A percentile compares a stretch with the other conserved stretches of the same genome.
phyloP scores from a whole-genome alignment of 2,797 vertebrate genomes.

The Dendrocincla fuliginosa region DNA sequence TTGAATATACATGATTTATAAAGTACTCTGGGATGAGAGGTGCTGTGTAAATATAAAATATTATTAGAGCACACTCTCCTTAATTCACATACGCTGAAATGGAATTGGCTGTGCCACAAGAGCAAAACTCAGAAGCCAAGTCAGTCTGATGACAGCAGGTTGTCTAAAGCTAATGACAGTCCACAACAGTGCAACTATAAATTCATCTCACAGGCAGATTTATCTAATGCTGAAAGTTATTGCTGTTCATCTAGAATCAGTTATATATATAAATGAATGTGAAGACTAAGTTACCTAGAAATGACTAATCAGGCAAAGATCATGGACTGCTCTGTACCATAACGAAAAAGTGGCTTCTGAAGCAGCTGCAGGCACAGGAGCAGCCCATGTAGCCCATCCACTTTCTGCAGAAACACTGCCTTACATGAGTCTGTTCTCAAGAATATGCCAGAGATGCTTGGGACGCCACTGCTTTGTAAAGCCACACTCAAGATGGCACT shows the following conservation, averaged over 20 bases:
- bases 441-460: neutral
- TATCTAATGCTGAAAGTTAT: neutral
- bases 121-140: neutral
- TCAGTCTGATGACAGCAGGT: neutral
- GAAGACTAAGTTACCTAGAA: neutral
- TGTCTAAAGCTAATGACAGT: neutral
- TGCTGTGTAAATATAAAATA: constrained; percentile 15
- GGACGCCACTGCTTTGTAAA: neutral
- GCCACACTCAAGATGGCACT: neutral
- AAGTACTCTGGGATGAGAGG: constrained; percentile 12
- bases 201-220: neutral
- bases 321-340: neutral
- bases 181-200: neutral
- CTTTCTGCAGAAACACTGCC: neutral
- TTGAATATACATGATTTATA: constrained; percentile 36
- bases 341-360: neutral
- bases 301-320: neutral
- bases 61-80: neutral
- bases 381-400: neutral
- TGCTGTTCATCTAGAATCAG: neutral
- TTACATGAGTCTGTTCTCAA: neutral
- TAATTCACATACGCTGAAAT: neutral
- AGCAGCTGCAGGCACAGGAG: neutral
- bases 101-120: neutral
- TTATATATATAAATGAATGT: neutral